Conservation (phyloP, 2,113 vertebrate genomes). For the Pithys albifrons region DNA sequence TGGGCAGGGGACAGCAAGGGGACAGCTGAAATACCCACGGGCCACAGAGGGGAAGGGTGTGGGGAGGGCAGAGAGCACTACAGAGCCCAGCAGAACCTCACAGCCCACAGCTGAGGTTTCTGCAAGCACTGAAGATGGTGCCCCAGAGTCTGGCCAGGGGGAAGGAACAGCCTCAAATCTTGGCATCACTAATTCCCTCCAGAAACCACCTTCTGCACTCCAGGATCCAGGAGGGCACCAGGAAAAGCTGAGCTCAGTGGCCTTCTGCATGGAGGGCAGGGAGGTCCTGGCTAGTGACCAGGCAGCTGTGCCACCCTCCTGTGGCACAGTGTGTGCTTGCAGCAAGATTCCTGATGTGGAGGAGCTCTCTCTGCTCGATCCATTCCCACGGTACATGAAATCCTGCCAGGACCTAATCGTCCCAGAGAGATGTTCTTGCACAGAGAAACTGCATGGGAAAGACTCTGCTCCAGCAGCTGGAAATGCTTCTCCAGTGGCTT, state of each 20-base stretch:
- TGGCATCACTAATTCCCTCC: conserved; percentile 43
- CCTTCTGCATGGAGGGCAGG: background rate
- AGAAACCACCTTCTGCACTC: conserved; percentile 38
- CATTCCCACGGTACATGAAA: conserved; percentile 80
- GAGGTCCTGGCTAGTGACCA: conserved; percentile 10
- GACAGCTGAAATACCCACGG: conserved; percentile 72
- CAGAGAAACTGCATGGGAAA: conserved; percentile 32
- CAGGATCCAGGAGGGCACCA: conserved; percentile 58
- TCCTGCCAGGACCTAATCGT: conserved; percentile 80
- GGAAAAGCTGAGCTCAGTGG: conserved; percentile 19
- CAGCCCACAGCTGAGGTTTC: conserved; percentile 46
- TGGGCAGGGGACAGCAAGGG: conserved; percentile 77
- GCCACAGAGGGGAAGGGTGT: conserved; percentile 60
- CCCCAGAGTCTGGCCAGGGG: conserved; percentile 50
- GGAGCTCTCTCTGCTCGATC: conserved; percentile 78
- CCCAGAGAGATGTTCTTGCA: conserved; percentile 75
- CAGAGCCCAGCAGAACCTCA: conserved; percentile 38
- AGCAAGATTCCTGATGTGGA: conserved; percentile 75
- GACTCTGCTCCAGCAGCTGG: conserved; percentile 2
- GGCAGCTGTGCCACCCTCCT: background rate
- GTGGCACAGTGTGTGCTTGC: conserved; percentile 22
- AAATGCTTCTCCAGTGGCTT: conserved; percentile 34
- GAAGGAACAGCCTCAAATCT: conserved; percentile 55
- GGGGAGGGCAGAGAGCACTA: conserved; percentile 56
- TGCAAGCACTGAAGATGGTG: conserved; percentile 68